Conservation (phyloP, 2,113 vertebrate species). For the Pao palembangensis region DNA sequence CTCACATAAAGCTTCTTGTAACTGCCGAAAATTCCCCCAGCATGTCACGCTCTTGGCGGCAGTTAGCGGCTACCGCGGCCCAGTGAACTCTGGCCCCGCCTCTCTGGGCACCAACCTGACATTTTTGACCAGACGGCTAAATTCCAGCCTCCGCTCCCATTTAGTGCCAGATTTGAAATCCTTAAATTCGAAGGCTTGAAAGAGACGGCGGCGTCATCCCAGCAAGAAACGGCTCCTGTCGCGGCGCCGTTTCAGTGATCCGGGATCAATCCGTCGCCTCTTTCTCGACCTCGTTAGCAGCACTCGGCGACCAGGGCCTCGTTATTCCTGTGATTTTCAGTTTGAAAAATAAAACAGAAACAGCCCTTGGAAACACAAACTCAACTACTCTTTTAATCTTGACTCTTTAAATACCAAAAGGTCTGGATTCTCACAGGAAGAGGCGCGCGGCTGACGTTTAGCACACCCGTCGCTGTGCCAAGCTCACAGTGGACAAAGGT, state of each 20-base stretch:
- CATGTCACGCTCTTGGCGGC: conserved; percentile 48
- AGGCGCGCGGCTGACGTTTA: conserved; percentile 49
- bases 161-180: conserved; percentile 72
- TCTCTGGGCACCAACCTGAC: conserved; percentile 56
- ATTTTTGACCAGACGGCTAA: conserved; percentile 55
- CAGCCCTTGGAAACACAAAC: conserved; percentile 70
- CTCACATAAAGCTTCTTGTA: conserved; percentile 79
- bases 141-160: conserved; percentile 67
- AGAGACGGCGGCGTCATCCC: conserved; percentile 14
- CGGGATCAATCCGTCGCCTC: conserved; percentile 28
- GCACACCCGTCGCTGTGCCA: conserved; percentile 58
- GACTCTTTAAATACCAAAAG: conserved; percentile 52
- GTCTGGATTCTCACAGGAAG: conserved; percentile 59
- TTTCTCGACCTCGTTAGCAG: conserved; percentile 79
- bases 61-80: conserved; percentile 62
- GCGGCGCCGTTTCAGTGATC: conserved; percentile 8
- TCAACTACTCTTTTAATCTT: conserved; percentile 68
- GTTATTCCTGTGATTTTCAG: conserved; percentile 59
- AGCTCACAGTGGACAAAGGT: conserved; percentile 78
- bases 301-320: conserved; percentile 79
- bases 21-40: conserved; percentile 62
- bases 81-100: conserved; percentile 57
- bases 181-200: conserved; percentile 16
- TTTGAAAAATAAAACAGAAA: conserved; percentile 69
- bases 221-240: conserved; percentile 6